A percentile compares a stretch with the other conserved stretches of the same genome.
These are phyloP conservation scores for Panulirus ornatus DNA, from an alignment of 1,140 invertebrate genomes.

Conservation along the genomic window DNA sequence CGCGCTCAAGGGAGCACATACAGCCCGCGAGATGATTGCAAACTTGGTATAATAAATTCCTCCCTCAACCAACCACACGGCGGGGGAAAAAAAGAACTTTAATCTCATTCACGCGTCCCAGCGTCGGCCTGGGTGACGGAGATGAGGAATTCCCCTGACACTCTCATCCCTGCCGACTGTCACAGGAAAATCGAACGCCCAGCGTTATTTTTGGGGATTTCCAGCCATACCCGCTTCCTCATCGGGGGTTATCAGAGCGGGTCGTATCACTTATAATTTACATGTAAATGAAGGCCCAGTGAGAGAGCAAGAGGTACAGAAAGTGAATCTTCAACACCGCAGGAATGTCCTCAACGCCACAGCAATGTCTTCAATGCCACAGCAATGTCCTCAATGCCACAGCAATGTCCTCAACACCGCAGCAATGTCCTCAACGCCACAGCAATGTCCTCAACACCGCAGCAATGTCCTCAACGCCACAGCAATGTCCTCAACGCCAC, in stretches of 20 bases:
- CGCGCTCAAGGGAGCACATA: no score
- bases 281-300: background rate
- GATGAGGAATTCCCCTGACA: background rate
- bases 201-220: background rate
- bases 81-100: background rate
- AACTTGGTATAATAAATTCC: background rate
- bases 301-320: no score
- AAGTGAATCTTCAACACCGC: no score
- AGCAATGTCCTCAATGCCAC: no score
- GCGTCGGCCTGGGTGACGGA: background rate
- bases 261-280: background rate
- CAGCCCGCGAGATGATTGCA: background rate
- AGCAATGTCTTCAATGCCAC: no score
- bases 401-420: no score
- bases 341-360: no score
- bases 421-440: no score
- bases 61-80: background rate
- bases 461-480: no score
- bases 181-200: background rate
- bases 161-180: background rate
- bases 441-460: no score
- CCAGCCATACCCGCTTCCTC: background rate
- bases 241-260: background rate
- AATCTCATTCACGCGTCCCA: background rate
- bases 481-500: no score